Conservation (phyloP, 1,140 invertebrate genomes). For the Leptonema lineaticorne region DNA sequence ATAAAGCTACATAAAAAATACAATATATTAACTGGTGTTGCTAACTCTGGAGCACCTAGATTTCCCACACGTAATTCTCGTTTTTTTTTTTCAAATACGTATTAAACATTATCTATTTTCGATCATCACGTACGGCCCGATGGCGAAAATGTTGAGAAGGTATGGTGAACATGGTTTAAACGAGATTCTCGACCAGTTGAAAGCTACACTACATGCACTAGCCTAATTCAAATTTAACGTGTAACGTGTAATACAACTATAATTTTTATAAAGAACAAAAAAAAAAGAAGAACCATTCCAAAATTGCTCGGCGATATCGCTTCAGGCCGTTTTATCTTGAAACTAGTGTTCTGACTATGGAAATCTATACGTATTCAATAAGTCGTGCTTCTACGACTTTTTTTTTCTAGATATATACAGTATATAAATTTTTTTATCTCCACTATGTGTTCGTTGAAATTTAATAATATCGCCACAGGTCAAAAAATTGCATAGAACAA, state of each 20-base stretch:
- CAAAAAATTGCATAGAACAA: constrained; percentile 23
- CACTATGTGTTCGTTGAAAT: too few species aligned
- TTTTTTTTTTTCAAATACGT: too few species aligned
- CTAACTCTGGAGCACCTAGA: too few species aligned
- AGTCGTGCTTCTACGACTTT: constrained; percentile 12
- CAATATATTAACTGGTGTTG: too few species aligned
- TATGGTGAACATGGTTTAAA: background rate
- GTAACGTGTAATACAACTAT: constrained; percentile 22
- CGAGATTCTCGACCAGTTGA: background rate
- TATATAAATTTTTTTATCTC: constrained; percentile 9
- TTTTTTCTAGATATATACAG: too few species aligned
- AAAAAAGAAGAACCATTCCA: constrained; percentile 14
- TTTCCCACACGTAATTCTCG: too few species aligned
- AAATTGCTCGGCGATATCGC: constrained; percentile 31
- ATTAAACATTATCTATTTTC: constrained; percentile 4
- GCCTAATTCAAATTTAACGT: constrained; percentile 18
- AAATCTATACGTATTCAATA: constrained; percentile 19
- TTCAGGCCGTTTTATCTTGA: constrained; percentile 19
- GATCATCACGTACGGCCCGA: constrained; percentile 8
- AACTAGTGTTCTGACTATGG: constrained; percentile 10
- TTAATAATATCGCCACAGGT: constrained; percentile 2
- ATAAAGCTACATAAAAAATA: too few species aligned
- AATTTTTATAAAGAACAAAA: constrained; percentile 24
- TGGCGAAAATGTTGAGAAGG: constrained; percentile 17
- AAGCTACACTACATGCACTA: constrained; percentile 2